Base-by-base conservation (phyloP, 2,888 invertebrate genomes). In the Lasius fuliginosus region DNA sequence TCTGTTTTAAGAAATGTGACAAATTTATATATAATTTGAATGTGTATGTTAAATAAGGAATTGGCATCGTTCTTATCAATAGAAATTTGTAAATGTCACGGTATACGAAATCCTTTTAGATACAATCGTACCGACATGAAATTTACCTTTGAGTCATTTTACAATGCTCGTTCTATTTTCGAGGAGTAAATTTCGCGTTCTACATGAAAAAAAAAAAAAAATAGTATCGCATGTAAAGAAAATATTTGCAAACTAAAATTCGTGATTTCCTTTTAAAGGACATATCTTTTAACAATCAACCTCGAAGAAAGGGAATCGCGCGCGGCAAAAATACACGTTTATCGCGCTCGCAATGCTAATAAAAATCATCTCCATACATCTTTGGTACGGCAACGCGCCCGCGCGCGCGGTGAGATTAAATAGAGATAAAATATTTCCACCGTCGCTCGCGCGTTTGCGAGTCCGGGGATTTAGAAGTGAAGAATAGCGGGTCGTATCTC, bases 391-490 rank as follows among this genome's bases (percentile, higher is more conserved):
- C 46, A n/a, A 33, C 12, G 36, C 53, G 69, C 27, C 36, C 76
- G 76, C 15, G 64, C 75, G 64, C 49, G 67, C 71, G 60, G 36
- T 18, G 46, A 81, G 73, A 81, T 81, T 81, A 81, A 81, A 81
- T 81, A 81, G 73, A 81, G 79, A 81, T 73, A 81, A 81, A 81
- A 81, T 81, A 81, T 81, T 81, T 81, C 60, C 46, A 69, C 60
- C 73, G 79, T 79, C 73, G 79, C n/a, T 76, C 71, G 71, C 62
- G 53, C 69, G 49, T 68, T 68, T 27, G 30, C 73, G 69, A 81
- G 73, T 73, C 73, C 79, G 82, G 82, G 83, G 68, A 81, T 79
- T 79, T 83, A 60, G 81, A 67, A 67, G 81, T 68, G 79, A 81
- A 79, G 68, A 83, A 83, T 83, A 64, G 68, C 81, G 40, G 49